Base-by-base conservation (phyloP, 2,888 invertebrate genomes). In the Cyrtodaria siliqua region DNA sequence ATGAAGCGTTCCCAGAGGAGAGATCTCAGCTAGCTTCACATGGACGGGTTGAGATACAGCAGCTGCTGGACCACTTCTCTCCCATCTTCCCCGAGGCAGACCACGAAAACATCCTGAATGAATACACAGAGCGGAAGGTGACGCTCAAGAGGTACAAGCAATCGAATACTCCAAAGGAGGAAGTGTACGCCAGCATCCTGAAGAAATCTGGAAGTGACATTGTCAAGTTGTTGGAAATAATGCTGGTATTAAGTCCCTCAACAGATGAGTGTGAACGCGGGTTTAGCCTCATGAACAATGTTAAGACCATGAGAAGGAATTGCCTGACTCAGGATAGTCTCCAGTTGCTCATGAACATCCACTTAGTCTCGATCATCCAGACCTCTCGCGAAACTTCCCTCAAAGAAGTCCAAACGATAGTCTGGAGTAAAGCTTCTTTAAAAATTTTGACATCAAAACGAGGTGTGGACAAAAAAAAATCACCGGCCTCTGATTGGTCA, bases 201-300 rank as follows among this genome's bases (percentile, higher is more conserved):
- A n/a, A n/a, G n/a, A n/a, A n/a, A n/a, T n/a, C n/a, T n/a, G n/a
- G n/a, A n/a, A 44, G 16, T 16, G 16, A 16, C 6, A 16, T 16
- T 9, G 20, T 6, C 16, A 27, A n/a, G 29, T 29, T 55, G 4
- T 14, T 55, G 9, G 55, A 55, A 55, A 16, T 60, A 8, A 23
- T 44, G 44, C 26, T 60, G 14, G 47, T 60, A n/a, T 8, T 60
- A 4, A 44, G 44, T n/a, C 60, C 60, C 3, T 33, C 55, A 24
- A 55, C 55, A 27, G 55, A 26, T n/a, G 27, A 55, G 18, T 55
- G 55, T 29, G 55, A 55, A 16, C 16, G 55, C 8, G 55, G 55
- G n/a, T 55, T 55, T 29, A 27, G 27, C 27, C n/a, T 9, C 2
- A 55, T 55, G 55, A 55, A 55, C n/a, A 24, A 55, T 4, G 6